Percentiles rank a stretch among this genome's conserved stretches.
Conservation (phyloP, 2,888 invertebrate genomes). For the Thymelicus lineola region DNA sequence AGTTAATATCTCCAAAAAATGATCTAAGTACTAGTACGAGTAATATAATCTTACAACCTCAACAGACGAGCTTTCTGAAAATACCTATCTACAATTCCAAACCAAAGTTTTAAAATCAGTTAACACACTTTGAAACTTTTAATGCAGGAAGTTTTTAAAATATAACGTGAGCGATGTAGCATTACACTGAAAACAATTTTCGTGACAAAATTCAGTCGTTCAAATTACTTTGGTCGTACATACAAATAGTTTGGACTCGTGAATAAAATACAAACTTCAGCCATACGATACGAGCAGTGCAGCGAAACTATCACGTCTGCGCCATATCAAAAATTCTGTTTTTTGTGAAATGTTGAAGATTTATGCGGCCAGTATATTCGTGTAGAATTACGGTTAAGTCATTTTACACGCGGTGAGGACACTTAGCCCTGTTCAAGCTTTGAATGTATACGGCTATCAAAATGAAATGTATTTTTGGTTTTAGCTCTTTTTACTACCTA, state of each 20-base stretch:
- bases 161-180: neutral
- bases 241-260: neutral
- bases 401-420: neutral
- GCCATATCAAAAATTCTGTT: neutral
- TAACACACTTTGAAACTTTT: neutral
- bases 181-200: conserved; percentile 13
- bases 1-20: too few relatives aligned
- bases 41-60: too few relatives aligned
- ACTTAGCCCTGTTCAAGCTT: neutral
- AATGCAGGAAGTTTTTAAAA: neutral
- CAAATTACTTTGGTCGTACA: too few relatives aligned
- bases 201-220: conserved; percentile 10
- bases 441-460: neutral
- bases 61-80: neutral
- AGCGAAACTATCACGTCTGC: conserved; percentile 13
- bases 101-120: neutral
- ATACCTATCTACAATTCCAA: neutral
- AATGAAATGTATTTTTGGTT: neutral
- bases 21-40: too few relatives aligned
- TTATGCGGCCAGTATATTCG: conserved; percentile 8
- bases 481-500: neutral
- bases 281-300: neutral
- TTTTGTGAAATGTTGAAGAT: neutral
- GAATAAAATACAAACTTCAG: conserved; percentile 20
- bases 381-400: conserved; percentile 12